Base-by-base conservation (phyloP, 2,888 invertebrate genomes). In the Lycocerus yunnanus region DNA sequence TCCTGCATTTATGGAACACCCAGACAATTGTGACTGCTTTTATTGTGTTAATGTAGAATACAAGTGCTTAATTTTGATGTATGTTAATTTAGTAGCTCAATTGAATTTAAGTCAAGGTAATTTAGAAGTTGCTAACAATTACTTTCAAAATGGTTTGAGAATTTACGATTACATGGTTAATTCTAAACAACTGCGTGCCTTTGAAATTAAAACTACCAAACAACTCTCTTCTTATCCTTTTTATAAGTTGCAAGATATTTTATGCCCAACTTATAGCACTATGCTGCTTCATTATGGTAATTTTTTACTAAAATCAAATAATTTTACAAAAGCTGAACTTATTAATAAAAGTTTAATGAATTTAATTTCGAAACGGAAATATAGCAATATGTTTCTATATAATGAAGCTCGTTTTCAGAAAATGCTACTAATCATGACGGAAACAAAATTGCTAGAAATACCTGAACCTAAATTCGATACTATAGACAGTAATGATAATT, bases 11-110 rank as follows among this genome's bases (percentile, higher is more conserved):
- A n/a, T 81, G 4, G 61, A 71, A 1, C 84, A 84, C 61, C 15
- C 76, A 2, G 65, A 72, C 4, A 20, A 59, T 15, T 85, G 85
- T 60, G 66, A 77, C 6, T 85, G 85, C 69, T 82, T 80, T 67
- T 82, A 79, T 27, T 85, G 85, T 69, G 66, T 75, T 6, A 83
- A 79, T 63, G 27, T 79, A 6, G 83, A 84, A 72, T 84, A 83
- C 67, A 83, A 84, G 66, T 76, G 76, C 15, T 72, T 82, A 1
- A 75, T 82, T 15, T 71, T 84, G 60, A 78, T 80, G 15, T 77
- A 79, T 61, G 72, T 76, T 14, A 75, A 79, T 72, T 77, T 84
- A 27, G 81, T 82, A 63, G 82, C 82, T n/a, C 69, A 81, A 24
- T 61, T 81, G 15, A 80, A 81, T 73, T 71, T 81, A 58, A 78